Base-by-base conservation (phyloP, 1,140 invertebrate species). In the Cotesia glomerata region DNA sequence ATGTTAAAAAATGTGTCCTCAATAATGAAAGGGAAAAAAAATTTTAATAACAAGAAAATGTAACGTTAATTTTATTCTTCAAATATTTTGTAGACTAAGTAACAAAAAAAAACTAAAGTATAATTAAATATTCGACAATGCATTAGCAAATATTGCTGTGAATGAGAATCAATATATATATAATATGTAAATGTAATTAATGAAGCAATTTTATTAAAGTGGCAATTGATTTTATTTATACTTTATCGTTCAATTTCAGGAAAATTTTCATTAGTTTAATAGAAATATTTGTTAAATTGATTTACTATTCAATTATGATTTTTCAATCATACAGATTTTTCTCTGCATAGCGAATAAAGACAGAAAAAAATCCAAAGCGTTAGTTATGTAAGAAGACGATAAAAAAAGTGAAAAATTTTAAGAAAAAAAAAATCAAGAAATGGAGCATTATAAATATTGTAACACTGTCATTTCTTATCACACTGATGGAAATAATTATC, bases 291-390 rank as follows among this genome's bases (percentile, higher is more conserved):
- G 26, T 26, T 26, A 26, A 26, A 26, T 26, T 26, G 26, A 26
- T 16, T 36, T n/a, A 63, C 2, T 26, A 49, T 18, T 11, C 14
- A 45, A 49, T 65, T 26, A 51, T 39, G 62, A 62, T 70, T 62
- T 70, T 70, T 70, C 32, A 62, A 70, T 63, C 32, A 70, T 70
- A 62, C 52, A 62, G 18, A 16, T 62, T 51, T 62, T 51, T 70
- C 26, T 39, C 62, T 56, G 34, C 54, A 58, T 69, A 69, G 34
- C 45, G 49, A 49, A 56, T 68, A 16, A 26, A 26, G 26, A 56
- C n/a, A 26, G 56, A 59, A 69, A 54, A 59, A 63, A 18, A 70
- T 62, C 59, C 68, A 70, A 70, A 70, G 67, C 59, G 45, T 63
- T 70, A 70, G 39, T 62, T 5, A 70, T 16, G 16, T 70, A 36